Evolutionary conservation across 2,113 vertebrate species (phyloP).

Genomic region (Malurus alboscapulatus): DNA sequence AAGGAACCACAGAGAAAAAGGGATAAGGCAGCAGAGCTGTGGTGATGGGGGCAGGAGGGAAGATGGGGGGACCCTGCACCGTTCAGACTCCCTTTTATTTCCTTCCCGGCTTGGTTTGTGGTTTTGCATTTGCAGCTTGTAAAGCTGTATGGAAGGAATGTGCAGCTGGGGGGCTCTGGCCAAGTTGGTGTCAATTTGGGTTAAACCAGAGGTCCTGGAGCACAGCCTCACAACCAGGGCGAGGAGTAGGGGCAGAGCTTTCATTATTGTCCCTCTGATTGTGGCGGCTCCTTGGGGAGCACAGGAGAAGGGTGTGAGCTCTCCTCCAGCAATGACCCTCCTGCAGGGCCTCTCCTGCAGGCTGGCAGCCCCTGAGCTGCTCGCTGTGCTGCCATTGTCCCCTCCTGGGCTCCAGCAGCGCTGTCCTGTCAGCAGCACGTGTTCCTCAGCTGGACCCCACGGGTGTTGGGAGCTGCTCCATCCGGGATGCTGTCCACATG

Average conservation of each 20-base stretch:
- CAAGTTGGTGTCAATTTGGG: constrained; percentile 61
- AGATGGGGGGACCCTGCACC: background rate
- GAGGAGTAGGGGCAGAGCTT: constrained; percentile 30
- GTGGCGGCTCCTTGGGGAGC: background rate
- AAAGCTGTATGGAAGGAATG: constrained; percentile 62
- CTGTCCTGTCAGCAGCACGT: constrained; percentile 24
- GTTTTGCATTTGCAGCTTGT: constrained; percentile 62
- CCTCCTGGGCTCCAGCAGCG: background rate
- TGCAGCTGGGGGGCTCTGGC: constrained; percentile 46
- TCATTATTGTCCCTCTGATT: constrained; percentile 51
- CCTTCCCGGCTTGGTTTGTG: constrained; percentile 37
- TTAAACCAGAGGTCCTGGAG: constrained; percentile 54
- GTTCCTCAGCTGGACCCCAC: constrained; percentile 42
- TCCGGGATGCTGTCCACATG: constrained; percentile 10
- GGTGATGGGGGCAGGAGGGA: background rate
- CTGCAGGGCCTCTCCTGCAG: background rate
- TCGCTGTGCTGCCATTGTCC: constrained; percentile 27
- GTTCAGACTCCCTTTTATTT: background rate
- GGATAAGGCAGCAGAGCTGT: background rate
- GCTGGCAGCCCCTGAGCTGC: constrained; percentile 5
- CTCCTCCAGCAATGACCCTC: background rate
- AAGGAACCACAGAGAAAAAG: background rate
- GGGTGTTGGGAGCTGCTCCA: background rate
- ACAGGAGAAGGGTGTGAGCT: constrained; percentile 11
- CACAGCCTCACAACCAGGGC: background rate